Percentiles rank a stretch among this genome's conserved stretches.
phyloP scores from a whole-genome alignment of 2,113 vertebrate genomes.

The Xenus cinereus region DNA sequence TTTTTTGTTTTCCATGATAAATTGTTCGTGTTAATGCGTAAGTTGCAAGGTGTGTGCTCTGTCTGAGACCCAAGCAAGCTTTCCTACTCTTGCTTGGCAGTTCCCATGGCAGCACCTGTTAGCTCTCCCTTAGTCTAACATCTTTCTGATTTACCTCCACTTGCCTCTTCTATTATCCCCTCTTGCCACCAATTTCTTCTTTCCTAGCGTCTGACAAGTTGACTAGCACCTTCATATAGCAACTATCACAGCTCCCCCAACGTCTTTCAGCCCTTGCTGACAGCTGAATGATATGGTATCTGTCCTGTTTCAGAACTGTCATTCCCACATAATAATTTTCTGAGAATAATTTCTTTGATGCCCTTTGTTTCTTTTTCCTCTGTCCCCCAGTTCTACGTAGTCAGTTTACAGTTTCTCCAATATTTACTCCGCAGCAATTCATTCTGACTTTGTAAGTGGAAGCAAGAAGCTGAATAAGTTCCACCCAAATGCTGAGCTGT shows the following conservation, averaged over 20 bases:
- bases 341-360: background rate
- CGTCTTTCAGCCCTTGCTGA: constrained; percentile 9
- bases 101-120: constrained; percentile 49
- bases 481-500: background rate
- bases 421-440: constrained; percentile 29
- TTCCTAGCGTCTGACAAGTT: constrained; percentile 20
- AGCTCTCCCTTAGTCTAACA: background rate
- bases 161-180: constrained; percentile 41
- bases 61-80: background rate
- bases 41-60: background rate
- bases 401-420: background rate
- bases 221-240: constrained; percentile 8
- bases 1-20: background rate
- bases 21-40: background rate
- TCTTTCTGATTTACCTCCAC: constrained; percentile 42
- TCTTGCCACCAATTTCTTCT: constrained; percentile 58
- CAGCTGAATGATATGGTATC: constrained; percentile 9
- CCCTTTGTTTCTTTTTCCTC: constrained; percentile 1
- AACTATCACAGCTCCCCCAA: background rate
- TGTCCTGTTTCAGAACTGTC: background rate
- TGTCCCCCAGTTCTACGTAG: background rate
- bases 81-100: background rate
- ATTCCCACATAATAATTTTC: background rate
- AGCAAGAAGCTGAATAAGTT: background rate
- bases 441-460: background rate